phyloP scores from a whole-genome alignment of 2,888 invertebrate genomes.

The Branchellion lobata region DNA sequence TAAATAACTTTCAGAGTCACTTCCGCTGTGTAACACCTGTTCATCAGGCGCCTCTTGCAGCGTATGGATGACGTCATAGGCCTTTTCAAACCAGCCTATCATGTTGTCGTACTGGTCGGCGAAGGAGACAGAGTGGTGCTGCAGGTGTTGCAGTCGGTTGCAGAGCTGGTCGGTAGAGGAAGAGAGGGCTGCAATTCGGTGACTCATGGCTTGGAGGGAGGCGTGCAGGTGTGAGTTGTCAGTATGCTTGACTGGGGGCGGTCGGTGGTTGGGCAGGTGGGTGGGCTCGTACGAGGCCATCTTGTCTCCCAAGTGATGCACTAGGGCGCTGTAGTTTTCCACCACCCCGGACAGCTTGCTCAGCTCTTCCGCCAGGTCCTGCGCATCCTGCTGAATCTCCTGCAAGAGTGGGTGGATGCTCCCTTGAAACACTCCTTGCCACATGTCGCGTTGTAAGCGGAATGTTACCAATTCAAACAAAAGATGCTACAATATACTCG shows the following conservation, averaged over 20 bases:
- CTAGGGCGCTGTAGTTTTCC: constrained; percentile 12
- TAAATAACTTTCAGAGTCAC: too few species aligned
- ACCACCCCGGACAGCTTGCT: neutral
- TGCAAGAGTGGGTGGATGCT: constrained; percentile 12
- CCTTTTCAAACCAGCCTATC: constrained; percentile 12
- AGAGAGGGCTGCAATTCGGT: neutral
- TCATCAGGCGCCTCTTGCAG: neutral
- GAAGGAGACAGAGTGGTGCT: neutral
- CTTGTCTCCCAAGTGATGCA: constrained; percentile 31
- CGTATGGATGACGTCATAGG: constrained; percentile 9
- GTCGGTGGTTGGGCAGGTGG: neutral
- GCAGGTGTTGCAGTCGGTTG: neutral
- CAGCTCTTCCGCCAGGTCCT: constrained; percentile 29
- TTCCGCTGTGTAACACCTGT: neutral
- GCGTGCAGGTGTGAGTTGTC: constrained; percentile 13
- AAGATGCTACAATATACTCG: too few species aligned
- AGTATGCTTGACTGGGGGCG: neutral
- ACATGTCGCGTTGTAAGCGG: too few species aligned
- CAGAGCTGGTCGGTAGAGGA: neutral
- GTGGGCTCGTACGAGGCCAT: constrained; percentile 28
- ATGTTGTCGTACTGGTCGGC: constrained; percentile 3
- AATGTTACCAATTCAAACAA: too few species aligned
- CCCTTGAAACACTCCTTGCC: too few species aligned
- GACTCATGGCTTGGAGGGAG: neutral
- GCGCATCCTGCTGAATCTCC: constrained; percentile 5